Conservation (phyloP, 2,797 vertebrate genomes). For the Gephyroberyx darwinii region DNA sequence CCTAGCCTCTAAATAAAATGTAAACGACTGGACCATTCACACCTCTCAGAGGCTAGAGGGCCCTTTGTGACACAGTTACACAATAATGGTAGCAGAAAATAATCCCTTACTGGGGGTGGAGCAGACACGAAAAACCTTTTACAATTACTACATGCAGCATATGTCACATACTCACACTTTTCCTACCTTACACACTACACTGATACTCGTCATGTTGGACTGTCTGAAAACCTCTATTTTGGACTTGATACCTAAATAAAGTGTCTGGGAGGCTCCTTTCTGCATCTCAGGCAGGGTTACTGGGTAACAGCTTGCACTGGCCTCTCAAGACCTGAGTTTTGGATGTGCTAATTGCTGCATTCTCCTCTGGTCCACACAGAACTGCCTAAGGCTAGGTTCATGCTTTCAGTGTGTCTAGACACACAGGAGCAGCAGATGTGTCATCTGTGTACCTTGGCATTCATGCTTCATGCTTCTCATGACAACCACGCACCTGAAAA, state of each 20-base stretch:
- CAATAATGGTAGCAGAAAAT: too few relatives aligned
- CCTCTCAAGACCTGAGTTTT: slow-evolving; percentile 1
- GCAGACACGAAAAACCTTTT: slow-evolving; percentile 27
- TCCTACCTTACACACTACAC: too few relatives aligned
- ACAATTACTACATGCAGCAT: slow-evolving; percentile 30
- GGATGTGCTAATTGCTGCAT: slow-evolving; percentile 6
- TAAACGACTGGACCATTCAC: slow-evolving; percentile 31
- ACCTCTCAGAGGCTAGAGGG: slow-evolving; percentile 32
- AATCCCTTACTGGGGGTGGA: neutral
- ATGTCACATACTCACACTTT: slow-evolving; percentile 31
- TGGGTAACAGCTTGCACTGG: neutral
- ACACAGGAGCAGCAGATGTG: too few relatives aligned
- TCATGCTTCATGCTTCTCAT: too few relatives aligned
- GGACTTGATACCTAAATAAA: neutral
- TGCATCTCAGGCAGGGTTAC: neutral
- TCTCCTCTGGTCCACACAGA: neutral
- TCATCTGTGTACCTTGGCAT: too few relatives aligned
- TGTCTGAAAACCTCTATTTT: slow-evolving; percentile 2
- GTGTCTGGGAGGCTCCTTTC: slow-evolving; percentile 8
- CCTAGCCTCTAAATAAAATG: neutral
- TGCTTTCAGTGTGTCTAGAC: too few relatives aligned
- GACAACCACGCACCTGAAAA: too few relatives aligned
- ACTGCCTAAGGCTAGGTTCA: too few relatives aligned
- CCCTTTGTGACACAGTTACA: slow-evolving; percentile 9
- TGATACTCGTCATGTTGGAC: slow-evolving; percentile 20